Evolutionary conservation across 2,888 invertebrate genomes (phyloP).

Genomic region (Catonia carolina): DNA sequence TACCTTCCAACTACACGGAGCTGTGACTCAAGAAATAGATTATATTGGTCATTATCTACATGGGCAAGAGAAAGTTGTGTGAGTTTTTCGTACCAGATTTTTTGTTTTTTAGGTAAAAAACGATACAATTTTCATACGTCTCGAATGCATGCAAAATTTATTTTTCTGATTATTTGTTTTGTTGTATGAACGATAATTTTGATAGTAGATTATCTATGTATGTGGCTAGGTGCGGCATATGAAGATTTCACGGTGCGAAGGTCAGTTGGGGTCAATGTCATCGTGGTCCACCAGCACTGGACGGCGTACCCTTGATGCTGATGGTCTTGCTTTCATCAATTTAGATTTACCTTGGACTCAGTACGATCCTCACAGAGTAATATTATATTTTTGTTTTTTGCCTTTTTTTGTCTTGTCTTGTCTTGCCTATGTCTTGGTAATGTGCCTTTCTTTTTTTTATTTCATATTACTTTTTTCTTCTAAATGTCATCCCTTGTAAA

Average conservation of each 20-base stretch:
- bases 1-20: too few species aligned
- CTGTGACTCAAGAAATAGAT: too few species aligned
- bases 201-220: background rate
- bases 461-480: background rate
- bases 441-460: background rate
- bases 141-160: too few species aligned
- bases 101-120: too few species aligned
- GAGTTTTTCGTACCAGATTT: too few species aligned
- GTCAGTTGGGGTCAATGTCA: slow-evolving; percentile 28
- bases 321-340: slow-evolving; percentile 9
- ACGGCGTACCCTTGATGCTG: slow-evolving; percentile 26
- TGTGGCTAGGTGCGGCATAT: background rate
- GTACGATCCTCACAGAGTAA: slow-evolving; percentile 20
- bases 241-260: slow-evolving; percentile 15
- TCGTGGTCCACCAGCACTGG: slow-evolving; percentile 31
- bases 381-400: background rate
- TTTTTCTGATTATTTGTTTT: too few species aligned
- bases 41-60: too few species aligned
- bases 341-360: slow-evolving; percentile 20
- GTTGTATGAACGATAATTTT: too few species aligned
- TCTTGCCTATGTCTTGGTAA: background rate
- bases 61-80: too few species aligned
- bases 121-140: too few species aligned
- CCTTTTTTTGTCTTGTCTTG: background rate
- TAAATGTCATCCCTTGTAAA: too few species aligned